These are phyloP conservation scores for Poecile montanus DNA, from an alignment of 2,797 vertebrate genomes.

Conservation along the genomic window DNA sequence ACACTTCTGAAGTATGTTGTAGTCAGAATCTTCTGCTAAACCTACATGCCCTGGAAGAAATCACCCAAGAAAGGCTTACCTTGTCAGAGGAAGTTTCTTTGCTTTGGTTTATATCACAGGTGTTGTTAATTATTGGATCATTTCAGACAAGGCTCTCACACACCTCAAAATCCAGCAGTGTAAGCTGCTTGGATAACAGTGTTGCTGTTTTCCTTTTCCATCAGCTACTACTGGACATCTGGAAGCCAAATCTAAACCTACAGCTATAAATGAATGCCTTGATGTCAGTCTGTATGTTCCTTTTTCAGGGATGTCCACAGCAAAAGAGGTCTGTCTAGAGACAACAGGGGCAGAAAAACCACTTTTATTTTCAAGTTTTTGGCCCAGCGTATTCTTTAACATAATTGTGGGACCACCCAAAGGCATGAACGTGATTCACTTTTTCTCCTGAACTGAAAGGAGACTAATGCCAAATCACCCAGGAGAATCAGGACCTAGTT, in stretches of 20 bases:
- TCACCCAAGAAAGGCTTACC: not conserved
- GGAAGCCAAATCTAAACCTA: not conserved
- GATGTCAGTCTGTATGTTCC: not conserved
- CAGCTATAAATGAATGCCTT: not conserved
- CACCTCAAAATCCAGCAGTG: not conserved
- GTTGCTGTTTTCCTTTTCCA: not conserved
- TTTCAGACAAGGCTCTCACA: not conserved
- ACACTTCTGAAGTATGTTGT: fast-evolving
- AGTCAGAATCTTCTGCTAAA: not conserved
- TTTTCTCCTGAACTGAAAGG: not conserved
- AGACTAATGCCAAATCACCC: not conserved
- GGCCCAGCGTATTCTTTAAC: not conserved
- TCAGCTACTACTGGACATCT: not conserved
- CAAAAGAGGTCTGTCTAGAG: fast-evolving
- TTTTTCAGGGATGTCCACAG: not conserved
- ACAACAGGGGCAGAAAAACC: not conserved
- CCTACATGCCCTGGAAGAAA: not conserved
- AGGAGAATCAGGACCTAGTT: not conserved
- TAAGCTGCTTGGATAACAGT: not conserved
- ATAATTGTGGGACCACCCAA: not conserved
- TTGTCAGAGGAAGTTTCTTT: not conserved
- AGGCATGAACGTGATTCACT: not conserved
- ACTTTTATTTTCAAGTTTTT: not conserved
- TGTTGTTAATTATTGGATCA: not conserved
- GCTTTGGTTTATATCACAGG: not conserved